These are phyloP conservation scores for Hanleya hanleyi DNA, from an alignment of 2,888 invertebrate genomes.

Conservation along the genomic window DNA sequence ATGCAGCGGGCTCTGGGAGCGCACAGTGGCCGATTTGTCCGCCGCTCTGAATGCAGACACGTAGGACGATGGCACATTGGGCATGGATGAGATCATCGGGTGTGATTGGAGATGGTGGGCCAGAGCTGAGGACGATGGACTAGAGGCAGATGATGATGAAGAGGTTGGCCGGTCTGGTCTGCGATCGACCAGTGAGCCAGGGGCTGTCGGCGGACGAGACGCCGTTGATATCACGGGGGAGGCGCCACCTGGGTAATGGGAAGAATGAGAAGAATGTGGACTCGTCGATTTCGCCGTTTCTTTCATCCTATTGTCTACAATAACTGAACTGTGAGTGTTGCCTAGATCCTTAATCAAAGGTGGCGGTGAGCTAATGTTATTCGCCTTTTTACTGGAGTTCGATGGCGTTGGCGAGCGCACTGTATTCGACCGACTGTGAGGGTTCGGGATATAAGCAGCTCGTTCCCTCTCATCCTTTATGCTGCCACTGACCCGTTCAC, in stretches of 20 bases:
- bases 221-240: conserved; percentile 45
- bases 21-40: conserved; percentile 39
- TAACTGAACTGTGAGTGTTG: conserved; percentile 63
- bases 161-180: conserved; percentile 42
- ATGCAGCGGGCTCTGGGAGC: conserved; percentile 63
- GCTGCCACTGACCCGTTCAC: conserved; percentile 37
- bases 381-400: neutral
- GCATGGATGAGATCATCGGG: neutral
- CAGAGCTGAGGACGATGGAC: conserved; percentile 50
- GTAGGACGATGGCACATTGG: conserved; percentile 24
- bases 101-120: conserved; percentile 29
- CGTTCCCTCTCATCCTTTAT: conserved; percentile 48
- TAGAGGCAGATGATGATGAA: conserved; percentile 36
- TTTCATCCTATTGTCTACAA: conserved; percentile 63
- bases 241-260: conserved; percentile 27
- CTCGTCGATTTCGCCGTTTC: conserved; percentile 20
- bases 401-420: neutral
- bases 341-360: conserved; percentile 56
- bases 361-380: conserved; percentile 32
- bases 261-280: conserved; percentile 10
- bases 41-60: conserved; percentile 47
- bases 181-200: conserved; percentile 40
- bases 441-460: conserved; percentile 12
- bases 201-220: conserved; percentile 58
- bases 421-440: conserved; percentile 3